Conservation (phyloP, 2,797 vertebrate genomes). For the Paramormyrops hopkinsi region DNA sequence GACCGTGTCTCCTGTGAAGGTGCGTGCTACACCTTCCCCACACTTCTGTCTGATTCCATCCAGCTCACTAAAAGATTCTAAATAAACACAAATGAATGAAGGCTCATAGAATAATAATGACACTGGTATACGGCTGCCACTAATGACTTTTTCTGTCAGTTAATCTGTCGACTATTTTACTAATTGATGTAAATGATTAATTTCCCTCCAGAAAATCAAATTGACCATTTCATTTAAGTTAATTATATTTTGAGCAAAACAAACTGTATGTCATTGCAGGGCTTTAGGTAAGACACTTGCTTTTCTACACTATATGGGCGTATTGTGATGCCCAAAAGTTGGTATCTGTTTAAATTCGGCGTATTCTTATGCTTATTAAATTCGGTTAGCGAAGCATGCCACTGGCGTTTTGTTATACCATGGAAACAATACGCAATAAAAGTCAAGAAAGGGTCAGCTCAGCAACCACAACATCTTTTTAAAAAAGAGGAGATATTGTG, state of each 20-base stretch:
- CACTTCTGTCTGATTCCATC: neutral
- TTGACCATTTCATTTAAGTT: neutral
- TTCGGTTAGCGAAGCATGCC: neutral
- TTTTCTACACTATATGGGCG: neutral
- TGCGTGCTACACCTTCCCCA: constrained; percentile 37
- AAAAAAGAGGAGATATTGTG: neutral
- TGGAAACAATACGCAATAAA: neutral
- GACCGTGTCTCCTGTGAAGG: constrained; percentile 92
- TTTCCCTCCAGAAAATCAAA: neutral
- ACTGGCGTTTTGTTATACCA: neutral
- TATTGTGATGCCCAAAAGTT: neutral
- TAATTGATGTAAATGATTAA: neutral
- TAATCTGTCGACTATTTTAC: neutral
- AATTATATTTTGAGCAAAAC: neutral
- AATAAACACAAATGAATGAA: neutral
- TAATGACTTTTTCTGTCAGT: neutral
- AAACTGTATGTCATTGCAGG: neutral
- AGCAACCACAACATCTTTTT: neutral
- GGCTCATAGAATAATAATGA: neutral
- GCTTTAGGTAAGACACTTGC: neutral
- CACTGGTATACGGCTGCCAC: neutral
- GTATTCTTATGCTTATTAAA: neutral
- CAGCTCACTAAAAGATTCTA: neutral
- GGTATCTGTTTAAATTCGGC: neutral
- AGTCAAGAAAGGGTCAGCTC: neutral